Conservation (phyloP, 2,888 invertebrate genomes). For the Laspeyria flexula region DNA sequence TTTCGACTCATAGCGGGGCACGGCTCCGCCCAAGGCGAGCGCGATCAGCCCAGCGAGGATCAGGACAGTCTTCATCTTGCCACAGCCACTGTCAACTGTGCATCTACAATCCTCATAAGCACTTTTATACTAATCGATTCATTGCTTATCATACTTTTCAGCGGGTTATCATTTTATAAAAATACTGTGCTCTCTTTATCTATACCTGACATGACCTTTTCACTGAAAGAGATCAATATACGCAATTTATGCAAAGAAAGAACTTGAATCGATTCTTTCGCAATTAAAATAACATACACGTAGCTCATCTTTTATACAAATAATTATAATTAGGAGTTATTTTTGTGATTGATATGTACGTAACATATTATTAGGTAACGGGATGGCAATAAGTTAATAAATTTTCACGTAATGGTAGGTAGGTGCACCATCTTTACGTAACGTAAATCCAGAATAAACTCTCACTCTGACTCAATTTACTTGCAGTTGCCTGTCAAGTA, state of each 20-base stretch:
- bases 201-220: constrained; percentile 31
- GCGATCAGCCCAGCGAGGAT: constrained; percentile 72
- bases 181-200: constrained; percentile 42
- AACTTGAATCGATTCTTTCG: not conserved
- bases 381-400: too few species aligned
- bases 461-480: too few species aligned
- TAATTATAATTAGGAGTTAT: not conserved
- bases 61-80: constrained; percentile 80
- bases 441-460: too few species aligned
- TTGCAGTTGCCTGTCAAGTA: too few species aligned
- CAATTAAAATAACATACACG: not conserved
- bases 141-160: constrained; percentile 19
- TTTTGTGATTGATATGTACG: not conserved
- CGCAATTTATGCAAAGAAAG: not conserved
- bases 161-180: constrained; percentile 24
- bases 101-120: constrained; percentile 10
- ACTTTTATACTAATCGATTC: constrained; percentile 44
- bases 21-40: constrained; percentile 63
- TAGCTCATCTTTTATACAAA: not conserved
- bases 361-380: too few species aligned
- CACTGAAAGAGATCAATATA: constrained; percentile 4
- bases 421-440: too few species aligned
- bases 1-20: constrained; percentile 50
- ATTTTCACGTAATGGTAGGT: too few species aligned
- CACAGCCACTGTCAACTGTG: constrained; percentile 68